phyloP scores from a whole-genome alignment of 2,888 invertebrate species.

The Mesodorylaimus sp. region DNA sequence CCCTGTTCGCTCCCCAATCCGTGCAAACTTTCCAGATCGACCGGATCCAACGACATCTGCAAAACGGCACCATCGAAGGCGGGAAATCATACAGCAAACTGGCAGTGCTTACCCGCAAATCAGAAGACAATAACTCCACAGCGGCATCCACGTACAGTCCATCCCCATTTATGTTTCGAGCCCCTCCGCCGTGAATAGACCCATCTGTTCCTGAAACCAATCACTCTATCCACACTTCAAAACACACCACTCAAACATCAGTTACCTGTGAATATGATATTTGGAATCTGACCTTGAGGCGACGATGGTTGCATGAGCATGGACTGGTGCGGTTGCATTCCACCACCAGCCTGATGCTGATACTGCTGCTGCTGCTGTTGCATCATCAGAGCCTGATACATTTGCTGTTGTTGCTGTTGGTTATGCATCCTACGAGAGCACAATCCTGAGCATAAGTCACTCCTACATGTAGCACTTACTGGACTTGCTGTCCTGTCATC shows the following conservation, averaged over 20 bases:
- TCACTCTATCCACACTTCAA: no score
- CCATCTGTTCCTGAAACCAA: not conserved
- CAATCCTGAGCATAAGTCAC: no score
- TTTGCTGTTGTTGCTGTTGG: no score
- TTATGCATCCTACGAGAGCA: no score
- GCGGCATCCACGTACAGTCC: not conserved
- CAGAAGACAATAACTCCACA: not conserved
- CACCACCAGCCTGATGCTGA: no score
- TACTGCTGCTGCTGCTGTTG: no score
- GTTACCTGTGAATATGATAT: slow-evolving; percentile 1
- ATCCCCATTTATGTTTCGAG: not conserved
- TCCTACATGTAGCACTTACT: no score
- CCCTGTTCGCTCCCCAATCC: not conserved
- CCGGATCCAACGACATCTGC: not conserved
- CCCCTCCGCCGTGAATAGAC: not conserved
- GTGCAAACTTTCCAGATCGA: slow-evolving; percentile 4
- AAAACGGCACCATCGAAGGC: not conserved
- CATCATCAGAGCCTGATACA: no score
- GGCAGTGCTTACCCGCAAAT: not conserved
- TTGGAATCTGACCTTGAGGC: not conserved
- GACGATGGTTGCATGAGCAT: not conserved
- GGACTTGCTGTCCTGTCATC: no score
- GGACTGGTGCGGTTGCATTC: no score
- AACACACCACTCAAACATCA: no score
- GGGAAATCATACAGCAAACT: not conserved